Conservation (phyloP, 2,888 invertebrate genomes). For the Troilus luridus region DNA sequence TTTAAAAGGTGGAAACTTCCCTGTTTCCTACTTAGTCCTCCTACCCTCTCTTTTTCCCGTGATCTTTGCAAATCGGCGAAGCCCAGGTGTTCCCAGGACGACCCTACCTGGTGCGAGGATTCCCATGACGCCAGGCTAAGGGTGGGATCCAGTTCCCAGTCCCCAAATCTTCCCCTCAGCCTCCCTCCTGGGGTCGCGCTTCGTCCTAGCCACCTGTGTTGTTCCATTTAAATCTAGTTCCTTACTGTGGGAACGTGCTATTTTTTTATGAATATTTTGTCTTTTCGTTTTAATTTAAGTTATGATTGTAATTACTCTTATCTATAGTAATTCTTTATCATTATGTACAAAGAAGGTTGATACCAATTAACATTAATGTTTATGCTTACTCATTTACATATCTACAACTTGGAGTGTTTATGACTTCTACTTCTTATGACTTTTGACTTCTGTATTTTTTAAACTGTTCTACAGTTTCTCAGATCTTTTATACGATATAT, state of each 20-base stretch:
- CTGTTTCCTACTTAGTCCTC: not conserved
- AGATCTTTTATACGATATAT: not conserved
- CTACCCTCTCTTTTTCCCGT: not conserved
- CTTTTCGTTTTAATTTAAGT: not conserved
- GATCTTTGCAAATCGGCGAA: not conserved
- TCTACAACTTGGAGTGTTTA: no score
- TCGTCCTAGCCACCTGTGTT: conserved; percentile 13
- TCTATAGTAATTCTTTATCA: not conserved
- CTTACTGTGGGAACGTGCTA: not conserved
- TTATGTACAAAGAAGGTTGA: no score
- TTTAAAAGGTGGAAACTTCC: not conserved
- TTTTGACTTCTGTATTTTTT: not conserved
- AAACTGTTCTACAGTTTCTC: not conserved
- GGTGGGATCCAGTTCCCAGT: conserved; percentile 34
- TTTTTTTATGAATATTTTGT: not conserved
- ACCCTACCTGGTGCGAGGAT: conserved; percentile 11
- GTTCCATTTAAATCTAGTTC: not conserved
- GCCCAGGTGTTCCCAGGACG: not conserved
- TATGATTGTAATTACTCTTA: not conserved
- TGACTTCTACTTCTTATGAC: not conserved
- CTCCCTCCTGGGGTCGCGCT: conserved; percentile 13
- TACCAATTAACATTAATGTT: no score
- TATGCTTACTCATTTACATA: no score
- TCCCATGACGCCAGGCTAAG: conserved; percentile 32
- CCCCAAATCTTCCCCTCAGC: conserved; percentile 33